Evolutionary conservation across 2,797 vertebrate species (phyloP).

Genomic region (Bovichtus diacanthus): DNA sequence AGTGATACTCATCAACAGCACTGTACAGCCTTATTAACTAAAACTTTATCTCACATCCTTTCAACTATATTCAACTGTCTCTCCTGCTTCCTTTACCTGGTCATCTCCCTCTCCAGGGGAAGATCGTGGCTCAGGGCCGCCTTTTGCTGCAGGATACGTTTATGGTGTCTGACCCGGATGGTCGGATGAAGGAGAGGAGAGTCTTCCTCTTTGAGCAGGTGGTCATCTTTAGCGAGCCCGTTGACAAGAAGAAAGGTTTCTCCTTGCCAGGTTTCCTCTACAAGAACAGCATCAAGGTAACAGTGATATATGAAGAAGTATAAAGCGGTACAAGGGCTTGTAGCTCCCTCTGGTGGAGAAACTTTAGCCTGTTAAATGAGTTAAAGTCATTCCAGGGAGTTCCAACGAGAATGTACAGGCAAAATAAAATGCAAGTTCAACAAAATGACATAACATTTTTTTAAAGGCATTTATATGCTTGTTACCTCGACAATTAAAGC

Average conservation of each 20-base stretch:
- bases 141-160: conserved; percentile 97
- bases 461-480: too few species aligned
- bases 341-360: conserved; percentile 38
- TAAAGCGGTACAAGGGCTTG: too few species aligned
- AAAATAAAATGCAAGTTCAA: too few species aligned
- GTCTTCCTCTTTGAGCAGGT: conserved; percentile 99
- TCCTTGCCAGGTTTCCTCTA: conserved; percentile 96
- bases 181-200: conserved; percentile 94
- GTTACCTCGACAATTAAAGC: too few species aligned
- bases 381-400: too few species aligned
- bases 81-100: background rate
- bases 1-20: background rate
- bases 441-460: too few species aligned
- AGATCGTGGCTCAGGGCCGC: conserved; percentile 98
- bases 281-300: conserved; percentile 98
- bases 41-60: background rate
- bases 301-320: background rate
- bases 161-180: conserved; percentile 93
- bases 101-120: conserved; percentile 86
- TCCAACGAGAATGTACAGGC: too few species aligned
- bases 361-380: too few species aligned
- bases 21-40: background rate
- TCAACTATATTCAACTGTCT: too few species aligned
- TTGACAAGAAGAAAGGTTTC: conserved; percentile 98
- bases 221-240: conserved; percentile 96